These are phyloP conservation scores for Ennomos fuscantarius DNA, from an alignment of 2,888 invertebrate genomes.

Conservation along the genomic window DNA sequence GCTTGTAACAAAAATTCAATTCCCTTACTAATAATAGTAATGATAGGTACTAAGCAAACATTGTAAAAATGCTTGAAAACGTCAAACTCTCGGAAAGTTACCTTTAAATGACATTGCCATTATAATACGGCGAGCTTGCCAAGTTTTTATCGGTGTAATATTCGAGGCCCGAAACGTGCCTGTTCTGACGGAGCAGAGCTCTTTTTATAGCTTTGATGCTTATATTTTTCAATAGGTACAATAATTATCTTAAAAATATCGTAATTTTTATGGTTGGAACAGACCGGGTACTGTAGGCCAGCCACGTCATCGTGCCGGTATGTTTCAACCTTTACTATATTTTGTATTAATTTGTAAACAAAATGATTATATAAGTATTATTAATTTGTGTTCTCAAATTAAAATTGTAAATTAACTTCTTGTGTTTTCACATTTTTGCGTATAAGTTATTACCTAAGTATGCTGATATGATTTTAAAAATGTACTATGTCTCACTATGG, in stretches of 20 bases:
- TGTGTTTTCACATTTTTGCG: too few species aligned
- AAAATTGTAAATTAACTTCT: too few species aligned
- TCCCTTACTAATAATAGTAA: constrained; percentile 1
- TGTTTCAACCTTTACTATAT: too few species aligned
- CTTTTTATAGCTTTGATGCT: constrained; percentile 13
- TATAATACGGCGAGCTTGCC: constrained; percentile 27
- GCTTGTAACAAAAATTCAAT: constrained; percentile 2
- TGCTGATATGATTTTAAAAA: too few species aligned
- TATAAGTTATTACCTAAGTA: too few species aligned
- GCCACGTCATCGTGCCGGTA: too few species aligned
- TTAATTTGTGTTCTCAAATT: too few species aligned
- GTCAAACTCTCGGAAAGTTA: constrained; percentile 17
- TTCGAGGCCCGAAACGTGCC: constrained; percentile 24
- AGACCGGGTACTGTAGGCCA: too few species aligned
- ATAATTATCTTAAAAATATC: neutral
- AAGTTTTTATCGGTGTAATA: constrained; percentile 29
- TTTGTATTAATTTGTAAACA: too few species aligned
- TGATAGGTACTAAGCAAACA: constrained; percentile 6
- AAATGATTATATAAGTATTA: too few species aligned
- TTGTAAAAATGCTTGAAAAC: constrained; percentile 19
- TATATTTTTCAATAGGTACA: constrained; percentile 16
- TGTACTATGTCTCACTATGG: too few species aligned
- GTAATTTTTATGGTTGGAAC: too few species aligned
- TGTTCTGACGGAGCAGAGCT: constrained; percentile 18
- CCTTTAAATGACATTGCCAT: constrained; percentile 26